phyloP scores from a whole-genome alignment of 2,797 vertebrate species.

The Eupleurogrammus muticus region DNA sequence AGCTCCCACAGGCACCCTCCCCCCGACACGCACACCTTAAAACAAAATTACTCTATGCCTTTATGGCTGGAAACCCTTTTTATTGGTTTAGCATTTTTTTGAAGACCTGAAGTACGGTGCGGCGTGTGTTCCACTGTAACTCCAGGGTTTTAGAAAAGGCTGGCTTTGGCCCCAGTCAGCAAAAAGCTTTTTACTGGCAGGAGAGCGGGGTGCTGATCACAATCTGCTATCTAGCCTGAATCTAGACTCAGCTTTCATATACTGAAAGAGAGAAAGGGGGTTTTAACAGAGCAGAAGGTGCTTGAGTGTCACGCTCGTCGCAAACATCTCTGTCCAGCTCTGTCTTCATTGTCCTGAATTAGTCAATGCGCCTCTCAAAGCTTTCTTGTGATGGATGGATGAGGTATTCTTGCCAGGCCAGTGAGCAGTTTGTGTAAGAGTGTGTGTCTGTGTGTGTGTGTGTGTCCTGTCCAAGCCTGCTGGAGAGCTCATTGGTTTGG shows the following conservation, averaged over 20 bases:
- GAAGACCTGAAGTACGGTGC: conserved; percentile 67
- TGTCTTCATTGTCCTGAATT: conserved; percentile 89
- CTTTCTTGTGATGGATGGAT: conserved; percentile 79
- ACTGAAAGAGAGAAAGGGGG: conserved; percentile 62
- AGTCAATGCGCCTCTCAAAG: conserved; percentile 87
- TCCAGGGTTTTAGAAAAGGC: conserved; percentile 62
- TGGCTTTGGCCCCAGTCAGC: conserved; percentile 80
- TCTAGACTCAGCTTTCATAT: conserved; percentile 77
- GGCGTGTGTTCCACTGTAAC: conserved; percentile 69
- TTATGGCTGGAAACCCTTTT: conserved; percentile 74
- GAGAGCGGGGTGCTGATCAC: conserved; percentile 75
- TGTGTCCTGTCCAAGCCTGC: conserved; percentile 39
- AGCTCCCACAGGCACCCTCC: conserved; percentile 44
- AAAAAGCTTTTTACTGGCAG: conserved; percentile 83
- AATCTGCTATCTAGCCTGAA: conserved; percentile 79
- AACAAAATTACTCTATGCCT: conserved; percentile 58
- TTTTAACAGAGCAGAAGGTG: conserved; percentile 73
- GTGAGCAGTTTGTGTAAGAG: conserved; percentile 48
- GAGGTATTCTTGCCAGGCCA: conserved; percentile 63
- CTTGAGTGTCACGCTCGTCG: conserved; percentile 73
- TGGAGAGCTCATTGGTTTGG: conserved; percentile 74
- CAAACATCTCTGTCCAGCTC: conserved; percentile 78
- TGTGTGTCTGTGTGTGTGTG: conserved; percentile 36
- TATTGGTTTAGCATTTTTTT: conserved; percentile 81
- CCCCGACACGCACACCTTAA: conserved; percentile 26